Evolutionary conservation across 1,140 invertebrate species (phyloP).

Genomic region (Drosophila prosaltans): DNA sequence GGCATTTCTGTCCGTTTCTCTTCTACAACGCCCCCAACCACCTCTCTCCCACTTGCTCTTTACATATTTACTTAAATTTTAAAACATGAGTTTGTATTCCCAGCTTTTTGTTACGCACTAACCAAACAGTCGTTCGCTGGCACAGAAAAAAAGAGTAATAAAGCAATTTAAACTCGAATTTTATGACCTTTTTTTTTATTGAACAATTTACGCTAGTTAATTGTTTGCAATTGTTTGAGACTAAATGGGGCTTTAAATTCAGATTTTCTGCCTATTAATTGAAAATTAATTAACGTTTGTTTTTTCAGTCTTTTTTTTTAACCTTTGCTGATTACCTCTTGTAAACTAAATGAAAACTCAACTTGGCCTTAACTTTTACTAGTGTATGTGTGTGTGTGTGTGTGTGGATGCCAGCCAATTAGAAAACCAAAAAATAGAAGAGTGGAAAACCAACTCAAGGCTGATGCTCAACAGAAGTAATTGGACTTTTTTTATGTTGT

Average conservation of each 20-base stretch:
- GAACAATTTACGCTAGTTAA: slow-evolving; percentile 17
- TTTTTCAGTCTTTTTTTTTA: too few species aligned
- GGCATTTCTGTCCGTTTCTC: slow-evolving; percentile 46
- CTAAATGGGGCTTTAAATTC: background rate
- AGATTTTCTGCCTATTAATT: slow-evolving; percentile 17
- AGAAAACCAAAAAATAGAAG: background rate
- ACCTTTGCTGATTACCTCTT: background rate
- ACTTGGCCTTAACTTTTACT: background rate
- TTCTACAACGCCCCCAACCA: background rate
- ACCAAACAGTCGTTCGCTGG: background rate
- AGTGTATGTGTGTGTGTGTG: too few species aligned
- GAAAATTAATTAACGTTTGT: background rate
- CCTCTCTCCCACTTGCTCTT: slow-evolving; percentile 19
- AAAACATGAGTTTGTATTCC: slow-evolving; percentile 56
- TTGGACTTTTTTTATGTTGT: background rate
- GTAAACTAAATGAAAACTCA: slow-evolving; percentile 3
- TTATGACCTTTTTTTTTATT: slow-evolving; percentile 9
- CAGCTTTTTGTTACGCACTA: slow-evolving; percentile 31
- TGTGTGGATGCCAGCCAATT: background rate
- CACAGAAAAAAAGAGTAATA: slow-evolving; percentile 24
- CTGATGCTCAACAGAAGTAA: background rate
- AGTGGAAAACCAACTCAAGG: background rate
- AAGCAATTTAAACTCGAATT: slow-evolving; percentile 43
- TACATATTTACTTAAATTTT: slow-evolving; percentile 67
- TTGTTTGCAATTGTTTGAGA: slow-evolving; percentile 5